A percentile compares a stretch with the other conserved stretches of the same genome.
Evolutionary conservation across 2,888 invertebrate species (phyloP).

Genomic region (Chrysodeixis includens): DNA sequence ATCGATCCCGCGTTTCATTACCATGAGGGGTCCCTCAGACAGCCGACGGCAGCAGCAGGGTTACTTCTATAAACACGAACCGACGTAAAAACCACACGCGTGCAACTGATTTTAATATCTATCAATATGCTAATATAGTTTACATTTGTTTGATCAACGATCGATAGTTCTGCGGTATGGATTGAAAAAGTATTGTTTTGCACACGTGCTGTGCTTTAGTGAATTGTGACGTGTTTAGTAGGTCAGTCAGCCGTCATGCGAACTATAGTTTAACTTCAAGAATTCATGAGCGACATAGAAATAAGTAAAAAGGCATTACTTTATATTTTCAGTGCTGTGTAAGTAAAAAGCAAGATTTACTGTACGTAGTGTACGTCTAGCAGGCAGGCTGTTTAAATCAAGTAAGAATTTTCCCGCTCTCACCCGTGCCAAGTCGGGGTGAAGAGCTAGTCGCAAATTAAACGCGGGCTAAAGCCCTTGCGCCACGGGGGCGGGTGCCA

Average conservation of each 20-base stretch:
- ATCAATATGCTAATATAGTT: constrained; percentile 33
- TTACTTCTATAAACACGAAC: constrained; percentile 54
- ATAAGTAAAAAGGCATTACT: constrained; percentile 20
- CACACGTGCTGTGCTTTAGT: constrained; percentile 47
- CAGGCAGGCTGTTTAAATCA: constrained; percentile 58
- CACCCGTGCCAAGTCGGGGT: constrained; percentile 70
- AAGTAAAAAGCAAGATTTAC: constrained; percentile 47
- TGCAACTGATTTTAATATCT: constrained; percentile 51
- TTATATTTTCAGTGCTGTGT: constrained; percentile 31
- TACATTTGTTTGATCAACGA: constrained; percentile 37
- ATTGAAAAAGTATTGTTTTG: constrained; percentile 33
- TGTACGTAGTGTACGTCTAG: constrained; percentile 51
- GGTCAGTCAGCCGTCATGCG: constrained; percentile 56
- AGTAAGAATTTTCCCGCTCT: constrained; percentile 58
- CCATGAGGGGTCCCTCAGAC: constrained; percentile 74
- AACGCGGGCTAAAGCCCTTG: constrained; percentile 66
- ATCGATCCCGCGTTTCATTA: constrained; percentile 80
- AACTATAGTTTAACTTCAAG: constrained; percentile 20
- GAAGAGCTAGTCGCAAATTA: constrained; percentile 67
- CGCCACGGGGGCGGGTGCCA: constrained; percentile 66
- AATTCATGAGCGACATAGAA: constrained; percentile 40
- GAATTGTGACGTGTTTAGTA: constrained; percentile 58
- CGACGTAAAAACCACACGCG: constrained; percentile 41
- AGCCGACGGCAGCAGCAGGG: constrained; percentile 69
- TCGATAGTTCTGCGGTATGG: constrained; percentile 18